These are phyloP conservation scores for Potorous gilbertii DNA, from an alignment of 2,797 vertebrate species.

Conservation along the genomic window DNA sequence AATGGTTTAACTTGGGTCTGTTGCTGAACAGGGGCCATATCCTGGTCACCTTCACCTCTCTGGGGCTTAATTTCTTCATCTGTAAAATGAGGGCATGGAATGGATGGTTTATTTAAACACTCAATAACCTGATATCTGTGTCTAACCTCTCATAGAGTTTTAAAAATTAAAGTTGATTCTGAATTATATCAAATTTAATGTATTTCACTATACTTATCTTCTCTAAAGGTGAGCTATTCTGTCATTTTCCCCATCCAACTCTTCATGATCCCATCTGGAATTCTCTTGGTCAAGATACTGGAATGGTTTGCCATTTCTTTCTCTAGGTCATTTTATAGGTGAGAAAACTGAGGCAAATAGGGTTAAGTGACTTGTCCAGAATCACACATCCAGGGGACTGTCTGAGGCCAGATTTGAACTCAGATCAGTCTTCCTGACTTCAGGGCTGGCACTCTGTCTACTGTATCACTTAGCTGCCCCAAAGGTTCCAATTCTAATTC, in stretches of 20 bases:
- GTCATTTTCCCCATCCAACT: neutral
- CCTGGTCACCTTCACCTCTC: neutral
- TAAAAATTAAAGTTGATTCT: neutral
- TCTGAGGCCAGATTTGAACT: neutral
- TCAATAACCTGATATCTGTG: neutral
- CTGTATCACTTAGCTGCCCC: neutral
- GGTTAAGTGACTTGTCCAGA: neutral
- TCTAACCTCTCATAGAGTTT: neutral
- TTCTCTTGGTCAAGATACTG: neutral
- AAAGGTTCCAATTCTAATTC: no score
- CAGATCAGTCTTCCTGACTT: neutral
- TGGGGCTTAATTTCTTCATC: conserved; percentile 19
- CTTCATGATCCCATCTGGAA: neutral
- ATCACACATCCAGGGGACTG: neutral
- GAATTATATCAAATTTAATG: neutral
- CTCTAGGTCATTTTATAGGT: neutral
- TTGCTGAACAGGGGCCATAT: neutral
- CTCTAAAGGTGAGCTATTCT: neutral
- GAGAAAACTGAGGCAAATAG: neutral
- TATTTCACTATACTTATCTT: neutral
- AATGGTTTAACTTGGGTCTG: neutral
- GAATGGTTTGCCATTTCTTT: neutral
- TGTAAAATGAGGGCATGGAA: neutral
- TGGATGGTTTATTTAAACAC: neutral
- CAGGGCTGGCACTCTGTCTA: neutral